Conservation (phyloP, 2,113 vertebrate genomes). For the Pelodiscus sinensis region DNA sequence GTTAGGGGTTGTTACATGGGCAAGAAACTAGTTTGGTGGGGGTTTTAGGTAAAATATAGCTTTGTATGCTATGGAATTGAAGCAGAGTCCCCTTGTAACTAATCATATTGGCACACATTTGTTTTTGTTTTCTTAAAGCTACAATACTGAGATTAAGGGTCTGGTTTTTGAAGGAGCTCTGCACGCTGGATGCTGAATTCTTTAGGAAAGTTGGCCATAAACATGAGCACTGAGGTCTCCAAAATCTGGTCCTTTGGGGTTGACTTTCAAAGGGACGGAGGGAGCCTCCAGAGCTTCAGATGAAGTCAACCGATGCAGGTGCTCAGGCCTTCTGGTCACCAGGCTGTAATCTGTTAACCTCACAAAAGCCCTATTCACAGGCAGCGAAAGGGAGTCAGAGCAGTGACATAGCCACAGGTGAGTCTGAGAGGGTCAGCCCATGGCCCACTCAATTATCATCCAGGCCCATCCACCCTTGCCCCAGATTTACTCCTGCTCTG, state of each 20-base stretch:
- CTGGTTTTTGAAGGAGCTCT: not conserved
- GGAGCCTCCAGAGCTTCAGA: rapidly evolving
- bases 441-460: too few relatives aligned
- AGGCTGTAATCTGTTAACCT: not conserved
- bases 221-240: not conserved
- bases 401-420: too few relatives aligned
- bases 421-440: too few relatives aligned
- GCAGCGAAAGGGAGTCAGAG: not conserved
- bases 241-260: not conserved
- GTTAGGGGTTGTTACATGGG: not conserved
- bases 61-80: not conserved
- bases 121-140: not conserved
- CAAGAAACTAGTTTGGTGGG: not conserved
- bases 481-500: too few relatives aligned
- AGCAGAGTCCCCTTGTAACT: rapidly evolving
- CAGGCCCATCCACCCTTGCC: too few relatives aligned
- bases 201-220: not conserved
- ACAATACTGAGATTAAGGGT: not conserved
- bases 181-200: rapidly evolving
- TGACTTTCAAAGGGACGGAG: rapidly evolving
- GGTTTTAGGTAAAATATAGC: not conserved
- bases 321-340: not conserved
- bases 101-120: rapidly evolving
- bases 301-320: rapidly evolving
- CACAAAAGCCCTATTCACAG: rapidly evolving